Percentiles rank a stretch among this genome's conserved stretches.
Evolutionary conservation across 2,888 invertebrate species (phyloP).

Genomic region (Acrobeloides nanus): DNA sequence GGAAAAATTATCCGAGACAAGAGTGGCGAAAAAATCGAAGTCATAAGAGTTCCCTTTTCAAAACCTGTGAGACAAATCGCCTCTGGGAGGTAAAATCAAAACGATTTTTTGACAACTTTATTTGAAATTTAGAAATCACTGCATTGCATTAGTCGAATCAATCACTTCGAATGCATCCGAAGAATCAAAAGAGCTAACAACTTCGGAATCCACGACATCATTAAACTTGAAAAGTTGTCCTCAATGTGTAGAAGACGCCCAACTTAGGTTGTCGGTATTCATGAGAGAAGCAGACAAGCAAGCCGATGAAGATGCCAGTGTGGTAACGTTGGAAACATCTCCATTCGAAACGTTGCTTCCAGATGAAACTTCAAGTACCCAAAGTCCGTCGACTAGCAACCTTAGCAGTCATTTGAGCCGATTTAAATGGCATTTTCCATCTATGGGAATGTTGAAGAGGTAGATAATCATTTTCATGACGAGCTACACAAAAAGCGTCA

Average conservation of each 20-base stretch:
- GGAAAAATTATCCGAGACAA: too few relatives aligned
- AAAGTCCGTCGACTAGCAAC: constrained; percentile 2
- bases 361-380: too few relatives aligned
- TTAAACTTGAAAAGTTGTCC: constrained; percentile 5
- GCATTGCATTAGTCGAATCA: constrained; percentile 19
- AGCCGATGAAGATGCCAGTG: not conserved
- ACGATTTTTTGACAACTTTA: not conserved
- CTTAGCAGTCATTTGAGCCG: not conserved
- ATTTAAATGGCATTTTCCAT: too few relatives aligned
- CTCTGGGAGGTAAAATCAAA: constrained; percentile 5
- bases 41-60: too few relatives aligned
- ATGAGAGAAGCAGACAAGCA: constrained; percentile 20
- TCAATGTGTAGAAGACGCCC: constrained; percentile 19
- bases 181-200: not conserved
- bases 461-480: too few relatives aligned
- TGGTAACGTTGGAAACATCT: too few relatives aligned
- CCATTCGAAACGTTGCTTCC: too few relatives aligned
- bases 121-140: constrained; percentile 15
- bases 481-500: too few relatives aligned
- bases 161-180: not conserved
- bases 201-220: constrained; percentile 5
- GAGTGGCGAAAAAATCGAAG: too few relatives aligned
- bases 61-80: constrained; percentile 9
- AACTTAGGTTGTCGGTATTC: constrained; percentile 13
- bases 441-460: too few relatives aligned